Percentiles rank a stretch among this genome's conserved stretches.
These are phyloP conservation scores for Enoplolaimus lenunculus DNA, from an alignment of 2,888 invertebrate species.

Conservation along the genomic window DNA sequence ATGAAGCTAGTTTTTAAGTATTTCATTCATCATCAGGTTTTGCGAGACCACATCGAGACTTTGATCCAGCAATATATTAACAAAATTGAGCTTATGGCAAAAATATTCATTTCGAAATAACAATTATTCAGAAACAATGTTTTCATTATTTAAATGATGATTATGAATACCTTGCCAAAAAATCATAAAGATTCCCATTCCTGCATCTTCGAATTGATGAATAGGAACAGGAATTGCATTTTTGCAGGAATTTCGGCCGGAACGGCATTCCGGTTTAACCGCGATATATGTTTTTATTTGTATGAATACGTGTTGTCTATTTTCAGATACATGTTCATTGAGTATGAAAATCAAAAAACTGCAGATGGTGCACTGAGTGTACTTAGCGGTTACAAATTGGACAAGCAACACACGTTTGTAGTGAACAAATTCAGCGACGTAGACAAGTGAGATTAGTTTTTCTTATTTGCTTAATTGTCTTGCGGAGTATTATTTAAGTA, in stretches of 20 bases:
- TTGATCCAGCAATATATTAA: not conserved
- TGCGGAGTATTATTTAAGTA: no score
- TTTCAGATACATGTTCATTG: constrained; percentile 67
- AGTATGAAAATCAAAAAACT: constrained; percentile 65
- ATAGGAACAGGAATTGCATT: no score
- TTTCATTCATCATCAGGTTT: no score
- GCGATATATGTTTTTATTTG: not conserved
- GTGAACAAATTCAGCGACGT: constrained; percentile 90
- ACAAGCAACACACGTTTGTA: constrained; percentile 82
- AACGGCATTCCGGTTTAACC: no score
- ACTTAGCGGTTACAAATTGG: constrained; percentile 80
- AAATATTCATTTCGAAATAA: no score
- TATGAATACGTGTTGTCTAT: no score
- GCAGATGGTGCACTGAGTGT: constrained; percentile 75
- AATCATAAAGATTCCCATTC: not conserved
- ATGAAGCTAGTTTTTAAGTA: not conserved
- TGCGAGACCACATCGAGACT: not conserved
- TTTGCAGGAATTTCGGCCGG: no score
- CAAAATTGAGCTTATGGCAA: no score
- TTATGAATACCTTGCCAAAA: no score
- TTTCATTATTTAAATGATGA: not conserved
- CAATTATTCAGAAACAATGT: not conserved
- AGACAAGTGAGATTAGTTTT: constrained; percentile 58
- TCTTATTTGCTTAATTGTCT: no score
- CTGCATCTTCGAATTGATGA: no score